Base-by-base conservation (phyloP, 2,797 vertebrate genomes). In the Lagocephalus sceleratus region DNA sequence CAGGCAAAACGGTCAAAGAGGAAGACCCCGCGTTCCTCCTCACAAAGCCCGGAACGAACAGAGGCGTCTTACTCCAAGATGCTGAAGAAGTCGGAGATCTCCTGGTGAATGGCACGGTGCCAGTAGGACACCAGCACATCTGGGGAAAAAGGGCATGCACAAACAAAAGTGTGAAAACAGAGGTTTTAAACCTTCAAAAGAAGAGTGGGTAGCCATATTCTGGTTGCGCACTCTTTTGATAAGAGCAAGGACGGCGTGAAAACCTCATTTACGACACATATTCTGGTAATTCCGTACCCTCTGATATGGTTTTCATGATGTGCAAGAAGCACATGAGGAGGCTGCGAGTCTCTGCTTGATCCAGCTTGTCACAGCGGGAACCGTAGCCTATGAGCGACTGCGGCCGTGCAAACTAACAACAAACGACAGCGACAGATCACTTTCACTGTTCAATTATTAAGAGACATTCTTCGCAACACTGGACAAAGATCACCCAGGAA, bases 271-370 rank as follows among this genome's bases (percentile, higher is more conserved):
- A 47, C 22, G 2, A 17, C 11, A 32, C 25, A 48, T 17, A 42
- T 10, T 47, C 49, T 41, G 11, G 16, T 5, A 2, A 53, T 8
- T 49, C 51, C 57, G 87, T 84, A 98, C 97, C 97, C 75, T 96
- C 95, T 0, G 97, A 97, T 85, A 99, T 93, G 22, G 94, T 99
- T 90, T 98, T 99, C 94, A 99, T 98, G 60, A 99, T 98, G 87
- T 99, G 96, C 69, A 99, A 89, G 83, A 99, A 98, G 73, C 97
- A 98, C 91, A 97, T 94, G 22, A 99, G 93, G 58, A 99, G 94
- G 69, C 95, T 93, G 71, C 95, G 92, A 0, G 95, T 98, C 90
- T 99, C 97, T 2, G 95, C 94, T 76, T 99, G 97, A 87, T 99
- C 97, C 87, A 99, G 80, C 71, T 99, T 99, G 88, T 99, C 97